Percentiles rank a stretch among this genome's conserved stretches.
phyloP scores from a whole-genome alignment of 2,888 invertebrate genomes.

The Clivina fossor region DNA sequence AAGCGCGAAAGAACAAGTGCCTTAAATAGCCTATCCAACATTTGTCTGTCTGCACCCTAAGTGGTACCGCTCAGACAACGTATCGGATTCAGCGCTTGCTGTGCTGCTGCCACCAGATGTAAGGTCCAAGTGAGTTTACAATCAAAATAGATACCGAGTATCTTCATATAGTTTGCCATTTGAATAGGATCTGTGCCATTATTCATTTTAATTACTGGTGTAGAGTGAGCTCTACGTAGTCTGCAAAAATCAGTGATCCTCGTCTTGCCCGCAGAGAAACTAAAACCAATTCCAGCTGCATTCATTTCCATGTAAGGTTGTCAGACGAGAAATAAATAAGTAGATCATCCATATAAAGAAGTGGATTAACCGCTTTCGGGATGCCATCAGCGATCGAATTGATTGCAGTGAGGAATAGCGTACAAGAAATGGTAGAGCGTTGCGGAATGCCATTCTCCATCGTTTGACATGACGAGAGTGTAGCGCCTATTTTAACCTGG shows the following conservation, averaged over 20 bases:
- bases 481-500: background rate
- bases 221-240: slow-evolving; percentile 1
- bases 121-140: too few relatives aligned
- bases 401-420: slow-evolving; percentile 32
- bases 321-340: slow-evolving; percentile 14
- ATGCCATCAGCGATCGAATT: slow-evolving; percentile 10
- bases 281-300: slow-evolving; percentile 23
- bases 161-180: too few relatives aligned
- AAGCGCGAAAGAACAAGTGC: too few relatives aligned
- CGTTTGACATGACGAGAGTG: background rate
- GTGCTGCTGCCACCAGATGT: too few relatives aligned
- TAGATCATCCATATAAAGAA: slow-evolving; percentile 12
- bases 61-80: too few relatives aligned
- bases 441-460: slow-evolving; percentile 33
- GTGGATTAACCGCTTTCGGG: background rate
- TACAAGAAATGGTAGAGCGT: slow-evolving; percentile 29
- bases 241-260: slow-evolving; percentile 12
- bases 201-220: background rate
- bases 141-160: too few relatives aligned
- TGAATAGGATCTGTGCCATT: too few relatives aligned
- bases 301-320: slow-evolving; percentile 8
- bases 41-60: too few relatives aligned
- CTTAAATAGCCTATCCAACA: too few relatives aligned
- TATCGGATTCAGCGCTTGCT: too few relatives aligned
- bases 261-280: slow-evolving; percentile 28